These are phyloP conservation scores for Scylla paramamosain DNA, from an alignment of 1,140 invertebrate species.

Conservation along the genomic window DNA sequence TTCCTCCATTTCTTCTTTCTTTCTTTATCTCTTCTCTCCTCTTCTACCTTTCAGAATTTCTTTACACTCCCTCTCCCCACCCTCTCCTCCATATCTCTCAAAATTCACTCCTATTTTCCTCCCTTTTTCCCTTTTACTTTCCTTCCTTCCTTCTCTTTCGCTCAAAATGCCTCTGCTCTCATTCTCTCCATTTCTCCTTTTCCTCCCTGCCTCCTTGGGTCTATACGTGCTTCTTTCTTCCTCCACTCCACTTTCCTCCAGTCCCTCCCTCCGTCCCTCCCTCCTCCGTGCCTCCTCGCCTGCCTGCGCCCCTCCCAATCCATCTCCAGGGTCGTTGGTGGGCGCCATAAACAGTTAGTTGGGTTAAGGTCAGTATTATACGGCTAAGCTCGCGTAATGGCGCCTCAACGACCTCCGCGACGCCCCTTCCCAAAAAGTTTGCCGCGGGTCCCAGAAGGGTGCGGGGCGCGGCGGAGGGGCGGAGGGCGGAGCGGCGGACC, in stretches of 20 bases:
- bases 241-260: not conserved
- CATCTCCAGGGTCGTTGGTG: conserved; percentile 38
- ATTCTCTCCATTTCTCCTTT: not conserved
- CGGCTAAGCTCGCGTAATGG: conserved; percentile 70
- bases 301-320: not conserved
- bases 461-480: conserved; percentile 25
- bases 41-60: no score
- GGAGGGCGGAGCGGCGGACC: not conserved
- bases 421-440: conserved; percentile 48
- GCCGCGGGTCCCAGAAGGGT: conserved; percentile 38
- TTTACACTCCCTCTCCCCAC: not conserved
- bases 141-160: not conserved
- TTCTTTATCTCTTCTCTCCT: not conserved
- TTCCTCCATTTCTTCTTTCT: not conserved
- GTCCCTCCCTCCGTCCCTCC: not conserved
- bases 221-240: not conserved
- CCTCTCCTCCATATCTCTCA: not conserved
- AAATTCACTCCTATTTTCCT: not conserved
- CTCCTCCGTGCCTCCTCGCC: not conserved
- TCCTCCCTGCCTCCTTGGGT: not conserved
- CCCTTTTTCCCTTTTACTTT: not conserved
- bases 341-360: conserved; percentile 69
- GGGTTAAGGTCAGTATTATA: conserved; percentile 73
- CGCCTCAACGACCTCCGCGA: not conserved
- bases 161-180: not conserved